Base-by-base conservation (phyloP, 2,113 vertebrate species). In the Malurus elegans region DNA sequence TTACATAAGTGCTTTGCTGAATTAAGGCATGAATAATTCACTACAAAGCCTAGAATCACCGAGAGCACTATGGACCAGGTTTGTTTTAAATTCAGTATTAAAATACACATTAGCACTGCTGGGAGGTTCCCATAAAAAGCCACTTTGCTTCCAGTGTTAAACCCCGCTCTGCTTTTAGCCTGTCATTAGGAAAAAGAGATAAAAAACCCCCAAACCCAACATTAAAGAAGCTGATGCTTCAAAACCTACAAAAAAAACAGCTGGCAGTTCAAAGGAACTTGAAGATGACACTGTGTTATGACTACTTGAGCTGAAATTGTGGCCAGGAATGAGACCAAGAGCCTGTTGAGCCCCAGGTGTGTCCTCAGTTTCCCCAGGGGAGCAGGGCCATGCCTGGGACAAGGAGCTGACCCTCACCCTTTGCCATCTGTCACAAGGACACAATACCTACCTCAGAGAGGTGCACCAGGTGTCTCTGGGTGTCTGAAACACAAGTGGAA, bases 381-480 rank as follows among this genome's bases (percentile, higher is more conserved):
- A 47, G 87, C 44, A 2, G 79, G 28, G 85, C 28, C 10, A 20
- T 0, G 15, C 61, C 89, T 48, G 20, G 69, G 79, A 23, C 34
- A 14, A 45, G 60, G 64, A 74, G 76, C 91, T 69, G 70, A 16
- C 20, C 73, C 81, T 93, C 79, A 74, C 47, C 56, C 5, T 66
- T 64, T 42, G 83, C 86, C 93, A 76, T 19, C 93, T 72, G 70
- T 11, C 21, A 54, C 80, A 38, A 1, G 47, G 88, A 66, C 92
- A 45, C 44, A 73, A 47, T 5, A 67, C 75, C 88, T 96, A 94
- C 94, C 97, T 97, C 91, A 93, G 80, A 80, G 95, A 95, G 88
- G 93, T 83, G 93, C 21, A 26, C 34, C 1, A 47, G 54, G 56
- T n/a, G 18, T 15, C 73, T 76, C 38, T 47, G 75, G 42, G 80